Evolutionary conservation across 1,140 invertebrate species (phyloP).

Genomic region (Holotrichia oblita): DNA sequence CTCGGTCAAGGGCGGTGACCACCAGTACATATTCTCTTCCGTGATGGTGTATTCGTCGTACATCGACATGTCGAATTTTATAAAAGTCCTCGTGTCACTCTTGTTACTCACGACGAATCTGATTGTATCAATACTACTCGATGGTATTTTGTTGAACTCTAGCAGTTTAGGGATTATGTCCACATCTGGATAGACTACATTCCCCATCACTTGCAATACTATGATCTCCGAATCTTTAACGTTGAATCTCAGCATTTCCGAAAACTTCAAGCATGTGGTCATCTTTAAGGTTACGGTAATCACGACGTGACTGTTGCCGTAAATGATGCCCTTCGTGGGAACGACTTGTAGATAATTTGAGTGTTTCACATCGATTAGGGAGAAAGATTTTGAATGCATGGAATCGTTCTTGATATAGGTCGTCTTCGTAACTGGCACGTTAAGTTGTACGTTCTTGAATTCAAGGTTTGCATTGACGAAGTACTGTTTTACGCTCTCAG

Average conservation of each 20-base stretch:
- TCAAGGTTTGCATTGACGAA: neutral
- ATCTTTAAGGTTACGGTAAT: slow-evolving; percentile 27
- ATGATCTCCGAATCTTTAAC: slow-evolving; percentile 29
- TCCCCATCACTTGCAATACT: slow-evolving; percentile 47
- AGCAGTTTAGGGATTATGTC: slow-evolving; percentile 51
- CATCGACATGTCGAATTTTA: slow-evolving; percentile 52
- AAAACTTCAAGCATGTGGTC: slow-evolving; percentile 35
- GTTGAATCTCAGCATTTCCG: slow-evolving; percentile 35
- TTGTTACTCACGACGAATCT: slow-evolving; percentile 51
- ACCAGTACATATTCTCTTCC: neutral
- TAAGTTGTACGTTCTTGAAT: slow-evolving; percentile 27
- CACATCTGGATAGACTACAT: slow-evolving; percentile 52
- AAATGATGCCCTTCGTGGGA: slow-evolving; percentile 50
- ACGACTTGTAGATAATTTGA: slow-evolving; percentile 46
- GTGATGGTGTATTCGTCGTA: slow-evolving; percentile 54
- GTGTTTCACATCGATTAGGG: slow-evolving; percentile 20
- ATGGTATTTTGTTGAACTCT: slow-evolving; percentile 49
- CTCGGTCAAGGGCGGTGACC: neutral
- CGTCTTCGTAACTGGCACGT: neutral
- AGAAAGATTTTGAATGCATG: slow-evolving; percentile 38
- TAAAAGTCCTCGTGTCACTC: slow-evolving; percentile 44
- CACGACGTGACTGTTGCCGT: slow-evolving; percentile 44
- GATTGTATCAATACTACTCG: slow-evolving; percentile 46
- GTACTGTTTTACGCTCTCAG: neutral
- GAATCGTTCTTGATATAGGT: neutral